These are phyloP conservation scores for Sciurus niger DNA, from an alignment of 2,113 vertebrate genomes.

Conservation along the genomic window DNA sequence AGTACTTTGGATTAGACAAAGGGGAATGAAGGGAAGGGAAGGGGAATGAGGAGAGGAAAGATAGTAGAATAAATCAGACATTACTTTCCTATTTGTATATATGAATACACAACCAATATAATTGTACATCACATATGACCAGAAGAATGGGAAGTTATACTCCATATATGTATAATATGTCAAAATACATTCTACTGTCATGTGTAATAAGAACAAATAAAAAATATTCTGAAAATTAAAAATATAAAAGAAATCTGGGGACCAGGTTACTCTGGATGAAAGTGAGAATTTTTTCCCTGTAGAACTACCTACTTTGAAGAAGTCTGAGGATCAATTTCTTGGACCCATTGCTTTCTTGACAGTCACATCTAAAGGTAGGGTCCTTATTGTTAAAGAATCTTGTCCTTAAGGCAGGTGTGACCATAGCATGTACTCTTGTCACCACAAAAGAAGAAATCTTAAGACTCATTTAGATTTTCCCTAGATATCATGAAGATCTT, in stretches of 20 bases:
- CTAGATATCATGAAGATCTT: neutral
- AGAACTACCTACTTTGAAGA: neutral
- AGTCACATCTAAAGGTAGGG: neutral
- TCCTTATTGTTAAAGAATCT: neutral
- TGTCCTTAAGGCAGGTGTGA: neutral
- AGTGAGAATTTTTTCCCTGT: neutral
- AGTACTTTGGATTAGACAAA: no score
- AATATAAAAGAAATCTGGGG: neutral
- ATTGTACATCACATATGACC: no score
- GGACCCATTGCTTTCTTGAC: neutral
- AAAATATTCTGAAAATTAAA: no score
- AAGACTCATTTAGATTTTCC: neutral
- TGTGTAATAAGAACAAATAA: no score
- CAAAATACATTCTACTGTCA: no score
- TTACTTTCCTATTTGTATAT: no score
- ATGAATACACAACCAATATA: no score
- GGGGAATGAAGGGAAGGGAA: no score
- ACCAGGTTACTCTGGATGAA: neutral
- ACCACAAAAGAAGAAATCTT: neutral
- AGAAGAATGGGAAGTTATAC: no score
- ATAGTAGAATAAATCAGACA: no score
- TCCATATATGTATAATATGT: no score
- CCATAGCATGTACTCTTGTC: neutral
- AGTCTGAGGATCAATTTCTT: neutral
- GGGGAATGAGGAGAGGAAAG: no score